Percentiles rank a stretch among this genome's conserved stretches.
These are phyloP conservation scores for Acanthis flammea DNA, from an alignment of 2,797 vertebrate species.

Conservation along the genomic window DNA sequence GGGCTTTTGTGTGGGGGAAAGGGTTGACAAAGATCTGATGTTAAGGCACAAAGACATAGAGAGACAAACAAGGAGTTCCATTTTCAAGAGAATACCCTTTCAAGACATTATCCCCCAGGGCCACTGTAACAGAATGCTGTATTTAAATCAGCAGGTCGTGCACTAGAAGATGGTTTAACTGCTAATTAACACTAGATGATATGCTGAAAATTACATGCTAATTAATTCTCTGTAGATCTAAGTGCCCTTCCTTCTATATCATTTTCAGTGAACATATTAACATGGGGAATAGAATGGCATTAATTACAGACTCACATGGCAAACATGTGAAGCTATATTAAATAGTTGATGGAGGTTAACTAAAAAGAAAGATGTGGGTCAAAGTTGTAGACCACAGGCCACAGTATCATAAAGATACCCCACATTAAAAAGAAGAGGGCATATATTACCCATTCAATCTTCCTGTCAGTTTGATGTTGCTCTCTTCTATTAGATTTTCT, in stretches of 20 bases:
- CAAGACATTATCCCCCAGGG: constrained; percentile 28
- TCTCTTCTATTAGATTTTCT: not conserved
- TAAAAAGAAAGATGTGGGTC: constrained; percentile 1
- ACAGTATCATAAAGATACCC: not conserved
- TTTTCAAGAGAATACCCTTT: constrained; percentile 44
- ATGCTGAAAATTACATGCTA: constrained; percentile 68
- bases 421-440: not conserved
- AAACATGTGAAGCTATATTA: constrained; percentile 44
- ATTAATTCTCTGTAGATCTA: constrained; percentile 68
- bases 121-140: constrained; percentile 36
- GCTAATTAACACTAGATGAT: constrained; percentile 71
- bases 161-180: constrained; percentile 60
- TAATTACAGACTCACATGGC: constrained; percentile 56
- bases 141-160: constrained; percentile 69
- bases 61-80: not conserved
- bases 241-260: constrained; percentile 56
- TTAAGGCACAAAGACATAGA: not conserved
- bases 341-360: constrained; percentile 34
- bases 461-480: not conserved
- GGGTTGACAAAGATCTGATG: not conserved
- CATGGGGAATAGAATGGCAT: constrained; percentile 20
- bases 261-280: constrained; percentile 60
- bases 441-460: constrained; percentile 21
- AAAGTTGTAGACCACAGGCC: not conserved
- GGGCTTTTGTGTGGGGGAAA: not conserved